Conservation (phyloP, 1,140 invertebrate species). For the Trypoxylus dichotomus region DNA sequence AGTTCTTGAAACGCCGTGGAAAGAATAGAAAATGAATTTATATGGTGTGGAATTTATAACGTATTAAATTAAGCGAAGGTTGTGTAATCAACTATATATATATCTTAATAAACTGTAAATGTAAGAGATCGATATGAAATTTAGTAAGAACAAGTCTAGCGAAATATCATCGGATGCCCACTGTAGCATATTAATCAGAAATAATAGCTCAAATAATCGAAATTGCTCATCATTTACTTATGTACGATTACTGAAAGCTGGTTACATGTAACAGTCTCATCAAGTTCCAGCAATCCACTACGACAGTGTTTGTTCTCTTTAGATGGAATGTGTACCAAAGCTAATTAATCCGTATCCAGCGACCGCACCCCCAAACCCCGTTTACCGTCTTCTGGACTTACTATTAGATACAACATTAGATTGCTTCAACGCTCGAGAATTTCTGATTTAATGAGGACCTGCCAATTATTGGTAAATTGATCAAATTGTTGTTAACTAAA, state of each 20-base stretch:
- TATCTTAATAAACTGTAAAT: no score
- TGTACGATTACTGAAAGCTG: background rate
- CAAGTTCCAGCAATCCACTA: constrained; percentile 13
- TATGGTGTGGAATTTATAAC: no score
- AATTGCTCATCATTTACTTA: background rate
- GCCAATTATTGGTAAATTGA: constrained; percentile 41
- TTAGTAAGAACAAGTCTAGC: no score
- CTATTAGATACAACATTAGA: constrained; percentile 39
- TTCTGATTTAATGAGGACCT: constrained; percentile 41
- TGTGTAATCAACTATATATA: no score
- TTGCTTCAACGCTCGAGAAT: constrained; percentile 36
- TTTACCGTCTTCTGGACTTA: constrained; percentile 21
- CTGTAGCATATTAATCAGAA: background rate
- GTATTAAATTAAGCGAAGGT: no score
- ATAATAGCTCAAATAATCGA: background rate
- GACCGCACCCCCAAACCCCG: constrained; percentile 15
- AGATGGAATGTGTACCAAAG: constrained; percentile 35
- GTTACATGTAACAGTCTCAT: constrained; percentile 11
- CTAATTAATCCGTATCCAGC: constrained; percentile 39
- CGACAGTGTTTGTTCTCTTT: constrained; percentile 35
- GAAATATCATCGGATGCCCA: background rate
- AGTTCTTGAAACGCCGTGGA: no score
- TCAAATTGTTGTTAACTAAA: constrained; percentile 39
- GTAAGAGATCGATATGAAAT: no score
- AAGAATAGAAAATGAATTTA: no score